Evolutionary conservation across 2,113 vertebrate genomes (phyloP), one percentile per base, ranked within the genome.

Genomic region (Tylochromis polylepis): DNA sequence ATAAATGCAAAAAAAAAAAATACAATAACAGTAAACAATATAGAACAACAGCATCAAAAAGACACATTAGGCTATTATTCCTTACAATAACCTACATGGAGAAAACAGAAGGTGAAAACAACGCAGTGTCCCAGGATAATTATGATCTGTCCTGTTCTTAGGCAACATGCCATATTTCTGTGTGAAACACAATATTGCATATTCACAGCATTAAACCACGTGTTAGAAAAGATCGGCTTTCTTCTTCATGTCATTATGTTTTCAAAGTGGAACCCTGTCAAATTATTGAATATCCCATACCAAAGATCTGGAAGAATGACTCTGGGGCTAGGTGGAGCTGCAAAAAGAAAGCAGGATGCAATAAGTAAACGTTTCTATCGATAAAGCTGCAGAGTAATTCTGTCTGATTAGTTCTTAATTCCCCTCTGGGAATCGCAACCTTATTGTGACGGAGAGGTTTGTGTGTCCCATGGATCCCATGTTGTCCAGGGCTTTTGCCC

Each of bases 201-300:
- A 43, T 62, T 57, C 14, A 27, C 3, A 31, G 22, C 43, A 12
- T 43, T 8, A 49, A 84, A 36, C 75, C 53, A 53, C 56, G 89
- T 34, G 83, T 10, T 20, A 99, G 96, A 99, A 99, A 92, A 99
- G 98, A 92, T 96, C 97, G 34, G 97, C 98, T 89, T 94, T 97
- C 94, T 97, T 99, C 96, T 99, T 99, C 97, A 99, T 97, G 92
- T 98, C 96, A 6, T 99, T 99, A 82, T 97, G 97, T 95, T 98
- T 98, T 98, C 99, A 99, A 31, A 99, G 97, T 83, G 99, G 98
- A 94, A 99, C 97, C 91, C 95, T 96, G 96, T 98, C 96, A 90
- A 99, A 99, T 88, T 98, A 97, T 93, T 98, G 96, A 85, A 98
- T 97, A 7, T 96, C n/a, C 95, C 98, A 99, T 98, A 75, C 97